These are phyloP conservation scores for Scomberomorus guttatus DNA, from an alignment of 2,797 vertebrate species.

Conservation along the genomic window DNA sequence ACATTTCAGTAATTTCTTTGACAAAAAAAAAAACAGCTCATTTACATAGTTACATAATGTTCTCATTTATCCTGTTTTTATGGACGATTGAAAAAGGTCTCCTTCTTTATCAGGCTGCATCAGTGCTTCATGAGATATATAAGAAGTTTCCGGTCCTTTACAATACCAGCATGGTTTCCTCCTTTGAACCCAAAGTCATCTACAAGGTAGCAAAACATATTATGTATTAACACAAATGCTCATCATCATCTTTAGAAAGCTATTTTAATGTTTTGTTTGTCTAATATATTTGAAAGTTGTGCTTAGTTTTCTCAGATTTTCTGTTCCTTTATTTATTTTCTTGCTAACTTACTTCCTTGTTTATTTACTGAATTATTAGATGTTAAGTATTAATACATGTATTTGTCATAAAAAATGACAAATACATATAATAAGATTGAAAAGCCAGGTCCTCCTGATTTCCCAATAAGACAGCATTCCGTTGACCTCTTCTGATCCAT, in stretches of 20 bases:
- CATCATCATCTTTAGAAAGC: not conserved
- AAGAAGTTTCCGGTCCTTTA: slow-evolving; percentile 80
- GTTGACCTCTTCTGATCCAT: slow-evolving; percentile 47
- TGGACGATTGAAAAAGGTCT: not conserved
- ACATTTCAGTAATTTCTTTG: not conserved
- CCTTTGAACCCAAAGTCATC: slow-evolving; percentile 89
- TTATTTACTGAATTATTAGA: too few species aligned
- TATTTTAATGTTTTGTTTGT: not conserved
- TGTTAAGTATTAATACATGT: too few species aligned
- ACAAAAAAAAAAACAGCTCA: not conserved
- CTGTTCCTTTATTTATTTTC: too few species aligned
- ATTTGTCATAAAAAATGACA: too few species aligned
- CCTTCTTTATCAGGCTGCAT: slow-evolving; percentile 66
- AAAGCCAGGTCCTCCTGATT: too few species aligned
- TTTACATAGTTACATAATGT: not conserved
- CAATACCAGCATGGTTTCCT: slow-evolving; percentile 67
- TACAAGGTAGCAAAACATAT: slow-evolving; percentile 89
- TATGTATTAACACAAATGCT: not conserved
- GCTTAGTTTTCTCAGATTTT: not conserved
- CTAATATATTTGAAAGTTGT: not conserved
- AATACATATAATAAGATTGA: too few species aligned
- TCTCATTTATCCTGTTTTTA: not conserved
- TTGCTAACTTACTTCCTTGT: not conserved
- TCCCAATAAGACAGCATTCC: slow-evolving; percentile 58
- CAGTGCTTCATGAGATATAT: slow-evolving; percentile 85